Evolutionary conservation across 2,797 vertebrate genomes (phyloP).

Genomic region (Sphenodon punctatus): DNA sequence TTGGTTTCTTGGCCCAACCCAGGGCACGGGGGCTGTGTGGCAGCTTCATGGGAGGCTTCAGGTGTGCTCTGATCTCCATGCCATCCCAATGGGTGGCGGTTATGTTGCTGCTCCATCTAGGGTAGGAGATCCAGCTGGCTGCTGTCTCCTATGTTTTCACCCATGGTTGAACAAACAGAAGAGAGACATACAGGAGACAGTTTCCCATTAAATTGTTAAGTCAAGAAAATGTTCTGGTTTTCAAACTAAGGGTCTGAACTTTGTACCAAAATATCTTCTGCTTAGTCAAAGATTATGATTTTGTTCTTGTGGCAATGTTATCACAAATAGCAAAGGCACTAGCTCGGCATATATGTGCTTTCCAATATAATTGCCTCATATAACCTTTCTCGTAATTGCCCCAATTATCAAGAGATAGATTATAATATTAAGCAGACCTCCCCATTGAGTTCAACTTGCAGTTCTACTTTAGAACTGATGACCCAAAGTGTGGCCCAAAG

Average conservation of each 20-base stretch:
- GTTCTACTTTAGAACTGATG: neutral
- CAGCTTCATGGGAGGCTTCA: too few relatives aligned
- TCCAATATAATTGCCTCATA: neutral
- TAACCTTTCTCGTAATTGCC: neutral
- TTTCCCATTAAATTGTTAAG: neutral
- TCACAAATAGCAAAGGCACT: neutral
- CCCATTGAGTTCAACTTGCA: neutral
- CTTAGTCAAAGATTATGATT: neutral
- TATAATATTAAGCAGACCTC: neutral
- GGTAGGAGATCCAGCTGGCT: too few relatives aligned
- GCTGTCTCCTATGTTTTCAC: too few relatives aligned
- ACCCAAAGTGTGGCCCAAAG: neutral
- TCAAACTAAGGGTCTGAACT: neutral
- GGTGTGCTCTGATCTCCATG: too few relatives aligned
- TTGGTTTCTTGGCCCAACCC: too few relatives aligned
- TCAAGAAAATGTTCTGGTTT: neutral
- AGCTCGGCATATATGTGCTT: neutral
- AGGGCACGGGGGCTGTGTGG: too few relatives aligned
- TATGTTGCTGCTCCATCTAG: too few relatives aligned
- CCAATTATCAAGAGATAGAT: neutral
- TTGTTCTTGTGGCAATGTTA: neutral
- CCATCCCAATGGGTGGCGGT: too few relatives aligned
- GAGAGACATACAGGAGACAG: neutral
- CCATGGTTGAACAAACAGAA: neutral
- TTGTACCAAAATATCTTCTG: neutral